A percentile compares a stretch with the other conserved stretches of the same genome.
These are phyloP conservation scores for Amphipoea oculea DNA, from an alignment of 2,888 invertebrate species.

Conservation along the genomic window DNA sequence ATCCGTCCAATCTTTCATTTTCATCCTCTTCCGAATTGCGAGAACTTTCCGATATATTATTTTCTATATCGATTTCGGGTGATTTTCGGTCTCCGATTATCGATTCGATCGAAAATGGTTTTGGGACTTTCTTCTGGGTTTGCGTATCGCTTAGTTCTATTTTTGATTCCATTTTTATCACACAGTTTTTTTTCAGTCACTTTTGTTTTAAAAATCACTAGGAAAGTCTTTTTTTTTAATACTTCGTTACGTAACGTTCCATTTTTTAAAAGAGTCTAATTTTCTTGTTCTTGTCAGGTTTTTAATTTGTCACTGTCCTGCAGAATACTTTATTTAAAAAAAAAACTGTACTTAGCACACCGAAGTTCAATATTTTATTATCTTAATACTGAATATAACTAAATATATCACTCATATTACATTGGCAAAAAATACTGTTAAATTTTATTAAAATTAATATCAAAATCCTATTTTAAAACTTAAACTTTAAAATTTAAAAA, in stretches of 20 bases:
- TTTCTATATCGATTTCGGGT: constrained; percentile 88
- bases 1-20: constrained; percentile 78
- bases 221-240: constrained; percentile 20
- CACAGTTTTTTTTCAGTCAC: constrained; percentile 54
- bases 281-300: not conserved
- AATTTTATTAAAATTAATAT: not conserved
- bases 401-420: constrained; percentile 17
- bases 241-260: not conserved
- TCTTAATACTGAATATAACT: constrained; percentile 8
- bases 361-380: not conserved
- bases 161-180: constrained; percentile 76
- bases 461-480: constrained; percentile 13
- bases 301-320: not conserved
- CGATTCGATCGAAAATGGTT: constrained; percentile 92
- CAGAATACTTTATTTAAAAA: not conserved
- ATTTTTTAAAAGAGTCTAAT: not conserved
- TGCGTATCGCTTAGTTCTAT: constrained; percentile 79
- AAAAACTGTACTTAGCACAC: not conserved
- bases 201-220: constrained; percentile 48
- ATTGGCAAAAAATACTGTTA: constrained; percentile 29
- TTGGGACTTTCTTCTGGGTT: constrained; percentile 87
- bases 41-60: constrained; percentile 83
- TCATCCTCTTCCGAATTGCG: constrained; percentile 87
- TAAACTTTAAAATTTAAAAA: constrained; percentile 23
- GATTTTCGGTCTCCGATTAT: constrained; percentile 89